phyloP scores from a whole-genome alignment of 2,113 vertebrate species.

The Indri indri region DNA sequence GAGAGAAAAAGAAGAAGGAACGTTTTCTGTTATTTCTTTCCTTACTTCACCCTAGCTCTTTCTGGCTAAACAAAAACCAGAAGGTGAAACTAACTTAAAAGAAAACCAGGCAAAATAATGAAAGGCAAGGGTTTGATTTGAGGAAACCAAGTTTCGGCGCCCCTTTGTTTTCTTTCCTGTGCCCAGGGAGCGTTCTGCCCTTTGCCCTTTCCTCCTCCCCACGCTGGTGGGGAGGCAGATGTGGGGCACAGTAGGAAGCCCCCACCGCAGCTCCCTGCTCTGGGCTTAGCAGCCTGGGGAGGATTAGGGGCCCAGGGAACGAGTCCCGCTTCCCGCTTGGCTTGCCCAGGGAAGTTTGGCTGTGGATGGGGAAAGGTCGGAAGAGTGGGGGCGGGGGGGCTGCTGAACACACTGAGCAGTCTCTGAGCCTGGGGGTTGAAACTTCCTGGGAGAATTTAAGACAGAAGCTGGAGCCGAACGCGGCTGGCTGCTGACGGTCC shows the following conservation, averaged over 20 bases:
- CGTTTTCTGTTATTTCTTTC: background rate
- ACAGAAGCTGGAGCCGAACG: background rate
- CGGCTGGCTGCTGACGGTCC: background rate
- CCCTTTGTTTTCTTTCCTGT: background rate
- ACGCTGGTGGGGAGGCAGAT: background rate
- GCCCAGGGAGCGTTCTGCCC: background rate
- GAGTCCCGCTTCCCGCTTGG: background rate
- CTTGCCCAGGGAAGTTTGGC: background rate
- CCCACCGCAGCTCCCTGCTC: background rate
- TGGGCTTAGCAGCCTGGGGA: too few species aligned
- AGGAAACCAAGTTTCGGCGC: background rate
- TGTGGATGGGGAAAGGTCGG: background rate
- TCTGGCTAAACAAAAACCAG: conserved; percentile 52
- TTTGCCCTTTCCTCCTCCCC: background rate
- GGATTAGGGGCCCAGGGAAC: background rate
- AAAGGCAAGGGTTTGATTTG: background rate
- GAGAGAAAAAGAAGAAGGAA: background rate
- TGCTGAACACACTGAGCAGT: background rate
- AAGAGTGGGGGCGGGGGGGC: background rate
- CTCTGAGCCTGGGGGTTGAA: background rate
- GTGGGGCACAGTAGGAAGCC: background rate
- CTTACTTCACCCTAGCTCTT: background rate
- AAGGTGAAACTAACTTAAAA: conserved; percentile 54
- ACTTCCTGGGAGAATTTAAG: background rate
- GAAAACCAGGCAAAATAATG: background rate